These are phyloP conservation scores for Polymixis flavicincta DNA, from an alignment of 2,888 invertebrate species.

Conservation along the genomic window DNA sequence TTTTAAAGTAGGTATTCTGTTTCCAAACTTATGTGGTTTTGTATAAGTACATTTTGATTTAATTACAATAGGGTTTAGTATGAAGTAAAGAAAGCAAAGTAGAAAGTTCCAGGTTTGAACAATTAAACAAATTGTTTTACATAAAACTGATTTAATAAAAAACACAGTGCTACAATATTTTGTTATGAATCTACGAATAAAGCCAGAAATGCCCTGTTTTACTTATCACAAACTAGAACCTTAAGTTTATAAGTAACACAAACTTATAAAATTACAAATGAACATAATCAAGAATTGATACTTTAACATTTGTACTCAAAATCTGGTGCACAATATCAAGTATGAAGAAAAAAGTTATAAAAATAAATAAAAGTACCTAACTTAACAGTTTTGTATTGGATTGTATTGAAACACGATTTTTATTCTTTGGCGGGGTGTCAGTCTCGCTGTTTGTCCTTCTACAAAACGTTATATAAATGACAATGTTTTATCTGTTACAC, in stretches of 20 bases:
- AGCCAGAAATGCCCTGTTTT: neutral
- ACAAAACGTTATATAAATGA: constrained; percentile 76
- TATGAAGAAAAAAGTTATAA: neutral
- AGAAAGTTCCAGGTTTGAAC: neutral
- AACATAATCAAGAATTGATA: neutral
- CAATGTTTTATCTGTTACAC: constrained; percentile 68
- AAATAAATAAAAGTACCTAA: neutral
- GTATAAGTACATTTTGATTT: neutral
- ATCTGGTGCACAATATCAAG: constrained; percentile 6
- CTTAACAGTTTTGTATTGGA: constrained; percentile 64
- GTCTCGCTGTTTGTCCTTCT: constrained; percentile 76
- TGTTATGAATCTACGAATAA: neutral
- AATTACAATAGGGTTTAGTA: neutral
- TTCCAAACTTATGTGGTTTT: neutral
- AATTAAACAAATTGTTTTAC: neutral
- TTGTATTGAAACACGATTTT: constrained; percentile 78
- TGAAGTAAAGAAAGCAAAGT: neutral
- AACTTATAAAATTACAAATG: neutral
- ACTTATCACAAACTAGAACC: neutral
- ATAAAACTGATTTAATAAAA: neutral
- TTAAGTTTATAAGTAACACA: neutral
- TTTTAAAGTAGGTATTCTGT: neutral
- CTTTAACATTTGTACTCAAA: constrained; percentile 20
- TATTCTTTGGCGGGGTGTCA: constrained; percentile 81
- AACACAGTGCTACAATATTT: neutral